Conservation (phyloP, 2,888 invertebrate species). For the Lissonota sp. region DNA sequence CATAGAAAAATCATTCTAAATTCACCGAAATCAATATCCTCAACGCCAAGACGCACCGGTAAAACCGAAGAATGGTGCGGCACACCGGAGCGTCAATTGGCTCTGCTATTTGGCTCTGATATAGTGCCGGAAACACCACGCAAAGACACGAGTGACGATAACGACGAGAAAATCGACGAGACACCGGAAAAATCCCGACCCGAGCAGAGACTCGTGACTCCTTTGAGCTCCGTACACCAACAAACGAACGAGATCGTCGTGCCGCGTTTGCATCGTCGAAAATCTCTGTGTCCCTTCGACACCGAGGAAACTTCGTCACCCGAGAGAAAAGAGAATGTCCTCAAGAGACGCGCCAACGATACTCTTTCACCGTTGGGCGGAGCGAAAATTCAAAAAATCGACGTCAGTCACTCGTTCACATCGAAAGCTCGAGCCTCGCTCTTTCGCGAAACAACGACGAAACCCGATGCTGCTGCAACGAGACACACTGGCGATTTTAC, state of each 20-base stretch:
- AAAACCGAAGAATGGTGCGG: slow-evolving; percentile 27
- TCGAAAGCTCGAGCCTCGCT: slow-evolving; percentile 78
- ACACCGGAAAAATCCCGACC: slow-evolving; percentile 71
- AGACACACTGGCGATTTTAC: slow-evolving; percentile 65
- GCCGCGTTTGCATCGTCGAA: slow-evolving; percentile 76
- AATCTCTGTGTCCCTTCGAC: slow-evolving; percentile 71
- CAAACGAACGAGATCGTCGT: slow-evolving; percentile 71
- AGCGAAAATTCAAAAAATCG: slow-evolving; percentile 72
- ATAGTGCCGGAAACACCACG: slow-evolving; percentile 76
- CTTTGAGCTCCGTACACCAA: slow-evolving; percentile 71
- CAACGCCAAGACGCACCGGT: slow-evolving; percentile 59
- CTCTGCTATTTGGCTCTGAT: slow-evolving; percentile 58
- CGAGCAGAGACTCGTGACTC: slow-evolving; percentile 74
- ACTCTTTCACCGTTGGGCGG: slow-evolving; percentile 12
- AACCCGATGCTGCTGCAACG: slow-evolving; percentile 4
- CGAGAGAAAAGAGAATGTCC: slow-evolving; percentile 65
- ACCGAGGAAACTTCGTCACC: slow-evolving; percentile 71
- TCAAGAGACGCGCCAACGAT: slow-evolving; percentile 74
- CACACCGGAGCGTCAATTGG: slow-evolving; percentile 53
- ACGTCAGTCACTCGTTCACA: slow-evolving; percentile 65
- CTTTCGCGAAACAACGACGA: slow-evolving; percentile 73
- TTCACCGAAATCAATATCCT: slow-evolving; percentile 62
- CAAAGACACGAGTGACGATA: slow-evolving; percentile 68
- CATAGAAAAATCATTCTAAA: slow-evolving; percentile 62
- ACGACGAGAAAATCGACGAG: slow-evolving; percentile 67